Conservation (phyloP, 2,797 vertebrate genomes). For the Leuciscus waleckii region DNA sequence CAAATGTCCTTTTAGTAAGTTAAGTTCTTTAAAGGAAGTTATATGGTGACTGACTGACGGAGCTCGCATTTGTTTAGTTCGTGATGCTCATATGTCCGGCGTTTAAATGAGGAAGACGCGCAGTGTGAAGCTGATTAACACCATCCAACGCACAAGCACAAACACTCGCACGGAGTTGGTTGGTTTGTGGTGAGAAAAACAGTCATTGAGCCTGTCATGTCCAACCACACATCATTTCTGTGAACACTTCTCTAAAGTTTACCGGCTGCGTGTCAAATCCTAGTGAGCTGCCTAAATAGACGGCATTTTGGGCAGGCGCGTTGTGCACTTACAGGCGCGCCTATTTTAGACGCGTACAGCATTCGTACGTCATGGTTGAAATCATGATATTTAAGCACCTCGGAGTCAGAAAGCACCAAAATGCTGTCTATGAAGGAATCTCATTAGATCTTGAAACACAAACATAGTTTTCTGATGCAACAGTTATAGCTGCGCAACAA, state of each 20-base stretch:
- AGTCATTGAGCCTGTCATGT: background rate
- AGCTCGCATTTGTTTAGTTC: constrained; percentile 57
- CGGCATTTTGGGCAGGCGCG: too few relatives aligned
- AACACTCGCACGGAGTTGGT: background rate
- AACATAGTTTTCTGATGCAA: background rate
- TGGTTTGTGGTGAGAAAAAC: constrained; percentile 35
- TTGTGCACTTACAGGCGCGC: background rate
- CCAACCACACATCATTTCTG: background rate
- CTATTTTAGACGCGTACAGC: too few relatives aligned
- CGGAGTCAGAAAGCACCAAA: background rate
- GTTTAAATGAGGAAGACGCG: constrained; percentile 69
- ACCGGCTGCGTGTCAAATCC: background rate
- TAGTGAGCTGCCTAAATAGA: background rate
- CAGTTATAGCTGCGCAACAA: background rate
- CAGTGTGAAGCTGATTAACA: constrained; percentile 5
- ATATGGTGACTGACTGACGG: too few relatives aligned
- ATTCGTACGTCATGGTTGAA: background rate
- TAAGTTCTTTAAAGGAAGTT: background rate
- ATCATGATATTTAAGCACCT: background rate
- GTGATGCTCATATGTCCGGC: constrained; percentile 55
- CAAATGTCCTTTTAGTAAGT: too few relatives aligned
- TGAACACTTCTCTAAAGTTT: background rate
- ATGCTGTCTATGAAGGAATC: background rate
- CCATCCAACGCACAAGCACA: background rate
- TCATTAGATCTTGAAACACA: background rate